phyloP scores from a whole-genome alignment of 1,140 invertebrate species.

The Antheraea mylitta region DNA sequence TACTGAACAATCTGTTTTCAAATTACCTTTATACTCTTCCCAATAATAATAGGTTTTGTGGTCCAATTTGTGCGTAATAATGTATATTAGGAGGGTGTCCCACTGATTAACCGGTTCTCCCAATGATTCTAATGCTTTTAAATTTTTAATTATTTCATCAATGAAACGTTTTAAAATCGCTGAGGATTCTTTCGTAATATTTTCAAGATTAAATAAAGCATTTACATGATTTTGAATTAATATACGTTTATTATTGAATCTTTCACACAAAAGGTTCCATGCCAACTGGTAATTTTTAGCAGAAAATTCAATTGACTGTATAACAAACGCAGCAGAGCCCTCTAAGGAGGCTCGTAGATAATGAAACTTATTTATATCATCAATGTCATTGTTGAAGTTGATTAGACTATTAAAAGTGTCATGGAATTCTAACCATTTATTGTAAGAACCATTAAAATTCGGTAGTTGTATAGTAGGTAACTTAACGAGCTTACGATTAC shows the following conservation, averaged over 20 bases:
- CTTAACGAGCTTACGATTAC: conserved; percentile 6
- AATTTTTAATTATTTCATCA: conserved; percentile 8
- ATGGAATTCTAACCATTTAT: conserved; percentile 7
- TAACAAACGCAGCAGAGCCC: conserved; percentile 4
- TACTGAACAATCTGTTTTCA: background rate
- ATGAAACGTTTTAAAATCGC: conserved; percentile 3
- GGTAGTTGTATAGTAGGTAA: conserved; percentile 9
- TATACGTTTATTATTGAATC: conserved; percentile 4
- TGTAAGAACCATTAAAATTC: conserved; percentile 7
- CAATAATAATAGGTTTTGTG: conserved; percentile 5
- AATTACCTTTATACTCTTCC: conserved; percentile 3
- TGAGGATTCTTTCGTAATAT: background rate
- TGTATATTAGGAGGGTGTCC: conserved; percentile 11
- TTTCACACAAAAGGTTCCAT: conserved; percentile 11
- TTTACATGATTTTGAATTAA: conserved; percentile 11
- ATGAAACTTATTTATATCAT: conserved; percentile 16
- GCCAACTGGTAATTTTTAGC: conserved; percentile 6
- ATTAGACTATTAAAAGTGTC: conserved; percentile 10
- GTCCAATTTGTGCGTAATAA: conserved; percentile 10
- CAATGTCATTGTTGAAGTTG: conserved; percentile 2
- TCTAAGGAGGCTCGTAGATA: conserved; percentile 8
- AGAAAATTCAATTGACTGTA: conserved; percentile 5
- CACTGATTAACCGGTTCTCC: conserved; percentile 5
- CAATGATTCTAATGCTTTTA: conserved; percentile 6
- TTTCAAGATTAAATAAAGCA: conserved; percentile 6